Base-by-base conservation (phyloP, 2,888 invertebrate genomes). In the Germaria angustata region DNA sequence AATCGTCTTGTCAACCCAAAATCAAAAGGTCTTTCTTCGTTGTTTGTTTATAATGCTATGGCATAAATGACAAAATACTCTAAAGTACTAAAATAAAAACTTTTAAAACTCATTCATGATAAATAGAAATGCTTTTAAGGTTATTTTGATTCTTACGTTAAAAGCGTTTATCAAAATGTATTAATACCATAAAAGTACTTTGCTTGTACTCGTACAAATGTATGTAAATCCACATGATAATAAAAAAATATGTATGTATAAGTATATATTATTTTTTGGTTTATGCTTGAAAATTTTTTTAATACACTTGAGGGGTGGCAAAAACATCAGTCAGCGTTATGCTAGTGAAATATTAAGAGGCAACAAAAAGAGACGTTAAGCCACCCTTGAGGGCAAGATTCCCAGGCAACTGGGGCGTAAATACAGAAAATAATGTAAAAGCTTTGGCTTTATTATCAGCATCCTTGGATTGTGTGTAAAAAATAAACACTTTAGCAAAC, bases 381-480 rank as follows among this genome's bases (percentile, higher is more conserved):
- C 84, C 72, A 66, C 80, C 83, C 84, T 80, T 71, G 20, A 82
- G 84, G 80, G 84, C 63, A 79, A 39, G 75, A 82, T 81, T 84
- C 81, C 84, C 84, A 84, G 75, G 75, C 82, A 82, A 81, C 81
- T 82, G 76, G 66, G 59, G 82, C 79, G 71, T 82, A 79, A 79
- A 61, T 69, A 53, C 61, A 69, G n/a, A 79, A 75, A 63, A 57
- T 72, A 63, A 81, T 61, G 55, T 22, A 57, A 61, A 65, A 73
- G 73, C 73, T 69, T 65, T 49, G 63, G 63, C 63, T 72, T 57
- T 34, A n/a, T n/a, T n/a, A 71, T 28, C 41, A 77, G 51, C 39
- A 57, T 76, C 44, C 39, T 61, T n/a, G 61, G 22, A 69, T 77
- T 61, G 77, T 77, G 72, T 79, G 72, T 72, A 59, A 73, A 73